These are phyloP conservation scores for Hybognathus amarus DNA, from an alignment of 2,797 vertebrate genomes.

Conservation along the genomic window DNA sequence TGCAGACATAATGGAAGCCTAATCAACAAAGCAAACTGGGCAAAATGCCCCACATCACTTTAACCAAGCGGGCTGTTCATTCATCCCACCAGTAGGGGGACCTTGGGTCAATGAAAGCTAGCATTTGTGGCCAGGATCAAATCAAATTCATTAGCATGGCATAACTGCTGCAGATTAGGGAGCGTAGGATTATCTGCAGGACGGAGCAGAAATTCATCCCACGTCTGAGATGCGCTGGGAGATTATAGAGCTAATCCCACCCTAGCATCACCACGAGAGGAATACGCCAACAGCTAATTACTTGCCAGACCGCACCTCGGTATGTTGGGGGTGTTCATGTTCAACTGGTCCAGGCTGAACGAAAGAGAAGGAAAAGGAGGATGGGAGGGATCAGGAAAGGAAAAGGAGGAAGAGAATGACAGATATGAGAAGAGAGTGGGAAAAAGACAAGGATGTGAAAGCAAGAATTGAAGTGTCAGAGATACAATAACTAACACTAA, in stretches of 20 bases:
- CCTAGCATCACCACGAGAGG: slow-evolving; percentile 70
- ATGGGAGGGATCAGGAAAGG: slow-evolving; percentile 59
- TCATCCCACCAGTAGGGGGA: slow-evolving; percentile 60
- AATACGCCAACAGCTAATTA: slow-evolving; percentile 78
- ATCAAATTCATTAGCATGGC: slow-evolving; percentile 58
- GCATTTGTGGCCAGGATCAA: slow-evolving; percentile 30
- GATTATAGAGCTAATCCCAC: slow-evolving; percentile 78
- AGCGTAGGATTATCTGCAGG: slow-evolving; percentile 64
- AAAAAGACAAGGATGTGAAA: slow-evolving; percentile 12
- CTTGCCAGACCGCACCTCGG: slow-evolving; percentile 85
- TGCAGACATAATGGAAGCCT: slow-evolving; percentile 64
- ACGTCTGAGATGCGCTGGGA: slow-evolving; percentile 61
- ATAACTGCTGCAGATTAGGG: slow-evolving; percentile 64
- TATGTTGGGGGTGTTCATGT: slow-evolving; percentile 77
- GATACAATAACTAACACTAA: background rate
- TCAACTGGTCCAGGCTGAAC: slow-evolving; percentile 77
- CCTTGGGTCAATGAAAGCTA: slow-evolving; percentile 39
- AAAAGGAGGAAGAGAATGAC: slow-evolving; percentile 58
- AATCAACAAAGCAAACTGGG: slow-evolving; percentile 70
- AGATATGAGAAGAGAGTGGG: slow-evolving; percentile 39
- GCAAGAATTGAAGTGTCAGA: slow-evolving; percentile 6
- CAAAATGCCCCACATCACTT: slow-evolving; percentile 66
- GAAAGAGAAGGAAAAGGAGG: slow-evolving; percentile 65
- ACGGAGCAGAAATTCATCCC: slow-evolving; percentile 66
- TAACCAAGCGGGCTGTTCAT: slow-evolving; percentile 59